Base-by-base conservation (phyloP, 1,140 invertebrate genomes). In the Nylanderia fulva region DNA sequence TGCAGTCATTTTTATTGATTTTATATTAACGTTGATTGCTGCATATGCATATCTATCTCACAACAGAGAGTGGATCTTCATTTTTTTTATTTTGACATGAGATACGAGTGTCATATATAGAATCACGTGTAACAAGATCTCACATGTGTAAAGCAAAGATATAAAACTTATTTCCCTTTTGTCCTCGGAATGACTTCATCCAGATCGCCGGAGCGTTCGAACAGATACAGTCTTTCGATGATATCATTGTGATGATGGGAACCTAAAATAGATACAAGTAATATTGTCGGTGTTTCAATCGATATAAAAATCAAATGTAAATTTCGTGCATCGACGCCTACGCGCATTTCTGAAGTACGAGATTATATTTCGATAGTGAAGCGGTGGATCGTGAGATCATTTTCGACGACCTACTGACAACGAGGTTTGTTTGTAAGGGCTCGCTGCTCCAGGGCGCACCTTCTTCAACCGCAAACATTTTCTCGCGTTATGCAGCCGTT, bases 241-340 rank as follows among this genome's bases (percentile, higher is more conserved):
- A 79, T 79, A 68, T 79, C 76, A 79, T 68, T 79, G 29, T 52
- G 63, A 68, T 54, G 63, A 79, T 45, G 76, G 5, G 42, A 36
- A 24, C 42, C 21, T 79, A 68, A 79, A 79, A 56, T 68, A 79
- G 61, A 79, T 48, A n/a, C 33, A 24, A 21, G 58, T 64, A 13
- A 77, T 21, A 79, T 29, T n/a, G n/a, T 77, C 45, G 42, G 8
- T 48, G 39, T 39, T 75, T 68, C 18, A 63, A 68, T 56, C 76
- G 76, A 29, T 68, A 39, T n/a, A 39, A 24, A 68, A 79, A 68
- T 79, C 61, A 68, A 79, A 68, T 56, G 63, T 79, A 39, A 21
- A 56, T 68, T 79, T 68, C 33, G 45, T 54, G 45, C 36, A 79
- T 79, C 76, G 5, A 42, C 75, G 29, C 61, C 75, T 29, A 66